Base-by-base conservation (phyloP, 2,113 vertebrate species). In the Ibidorhyncha struthersii region DNA sequence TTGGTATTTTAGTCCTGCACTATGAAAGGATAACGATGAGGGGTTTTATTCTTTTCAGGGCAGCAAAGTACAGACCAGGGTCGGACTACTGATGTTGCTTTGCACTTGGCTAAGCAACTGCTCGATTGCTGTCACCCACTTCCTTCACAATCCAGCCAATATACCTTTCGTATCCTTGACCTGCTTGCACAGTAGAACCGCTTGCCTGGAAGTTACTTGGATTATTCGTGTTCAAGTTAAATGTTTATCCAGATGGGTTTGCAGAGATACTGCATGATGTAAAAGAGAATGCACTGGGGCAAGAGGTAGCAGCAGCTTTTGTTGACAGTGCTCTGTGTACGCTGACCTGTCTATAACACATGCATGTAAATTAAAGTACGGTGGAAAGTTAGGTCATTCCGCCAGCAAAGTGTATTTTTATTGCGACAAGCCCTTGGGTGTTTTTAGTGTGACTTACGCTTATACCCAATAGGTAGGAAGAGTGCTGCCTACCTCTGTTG, bases 101-200 rank as follows among this genome's bases (percentile, higher is more conserved):
- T 99, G 99, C 89, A 99, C 99, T 7, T 99, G 99, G 99, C 98
- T 99, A 85, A 99, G 98, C 97, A 99, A 98, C 98, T 99, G 99
- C 96, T 99, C 99, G 3, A 99, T 99, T 58, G 99, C 99, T 8
- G 99, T 99, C 94, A 99, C 99, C 7, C 99, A 99, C 97, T 99
- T 99, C 96, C 99, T 99, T 71, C 99, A 99, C 98, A 99, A 99
- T 71, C 98, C 99, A 87, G 98, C 99, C 96, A 99, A 99, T 49
- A 98, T 99, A 78, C 99, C 99, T 70, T 99, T 99, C 86, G 99
- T 99, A 99, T 99, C 99, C 99, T 99, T 98, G 85, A 53, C 72
- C 55, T 86, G 85, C 67, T 29, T 14, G 30, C 2, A 0, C 50
- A 70, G n/a, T 4, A 30, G 23, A 81, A 5, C 5, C 0, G 3